Evolutionary conservation across 2,888 invertebrate genomes (phyloP).

Genomic region (Lapara coniferarum): DNA sequence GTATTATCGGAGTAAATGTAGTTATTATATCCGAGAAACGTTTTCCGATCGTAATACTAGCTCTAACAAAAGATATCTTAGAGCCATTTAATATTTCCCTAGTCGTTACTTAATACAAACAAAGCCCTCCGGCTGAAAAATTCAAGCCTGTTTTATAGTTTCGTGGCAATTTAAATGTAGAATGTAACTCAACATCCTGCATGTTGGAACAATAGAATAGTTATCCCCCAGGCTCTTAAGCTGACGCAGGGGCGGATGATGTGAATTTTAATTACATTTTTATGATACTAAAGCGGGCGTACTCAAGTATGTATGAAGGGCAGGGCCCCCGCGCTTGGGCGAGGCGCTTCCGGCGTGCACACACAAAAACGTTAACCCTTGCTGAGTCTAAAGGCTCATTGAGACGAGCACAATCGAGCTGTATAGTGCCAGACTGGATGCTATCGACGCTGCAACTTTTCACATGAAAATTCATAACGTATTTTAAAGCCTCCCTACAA

Average conservation of each 20-base stretch:
- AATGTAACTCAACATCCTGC: slow-evolving; percentile 46
- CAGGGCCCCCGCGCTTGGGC: slow-evolving; percentile 58
- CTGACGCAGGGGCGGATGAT: slow-evolving; percentile 60
- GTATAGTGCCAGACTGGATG: slow-evolving; percentile 38
- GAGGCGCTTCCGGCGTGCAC: slow-evolving; percentile 63
- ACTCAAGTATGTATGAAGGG: slow-evolving; percentile 74
- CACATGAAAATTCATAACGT: slow-evolving; percentile 50
- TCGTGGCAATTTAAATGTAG: slow-evolving; percentile 45
- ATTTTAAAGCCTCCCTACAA: slow-evolving; percentile 37
- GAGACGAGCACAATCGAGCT: slow-evolving; percentile 49
- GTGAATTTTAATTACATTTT: slow-evolving; percentile 81
- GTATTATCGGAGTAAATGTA: slow-evolving; percentile 47
- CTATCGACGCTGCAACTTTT: slow-evolving; percentile 48
- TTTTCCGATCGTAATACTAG: slow-evolving; percentile 45
- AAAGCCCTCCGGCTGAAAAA: slow-evolving; percentile 31
- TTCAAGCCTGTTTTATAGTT: slow-evolving; percentile 39
- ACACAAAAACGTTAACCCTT: slow-evolving; percentile 70
- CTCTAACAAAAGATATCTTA: slow-evolving; percentile 45
- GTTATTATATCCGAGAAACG: slow-evolving; percentile 49
- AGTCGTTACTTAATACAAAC: slow-evolving; percentile 25
- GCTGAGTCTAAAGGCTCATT: slow-evolving; percentile 60
- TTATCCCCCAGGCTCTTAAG: slow-evolving; percentile 58
- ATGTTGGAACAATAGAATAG: slow-evolving; percentile 66
- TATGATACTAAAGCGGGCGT: slow-evolving; percentile 72
- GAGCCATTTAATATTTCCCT: slow-evolving; percentile 28